Percentiles rank a stretch among this genome's conserved stretches.
phyloP scores from a whole-genome alignment of 2,113 vertebrate genomes.

The Orientallactaga bullata region DNA sequence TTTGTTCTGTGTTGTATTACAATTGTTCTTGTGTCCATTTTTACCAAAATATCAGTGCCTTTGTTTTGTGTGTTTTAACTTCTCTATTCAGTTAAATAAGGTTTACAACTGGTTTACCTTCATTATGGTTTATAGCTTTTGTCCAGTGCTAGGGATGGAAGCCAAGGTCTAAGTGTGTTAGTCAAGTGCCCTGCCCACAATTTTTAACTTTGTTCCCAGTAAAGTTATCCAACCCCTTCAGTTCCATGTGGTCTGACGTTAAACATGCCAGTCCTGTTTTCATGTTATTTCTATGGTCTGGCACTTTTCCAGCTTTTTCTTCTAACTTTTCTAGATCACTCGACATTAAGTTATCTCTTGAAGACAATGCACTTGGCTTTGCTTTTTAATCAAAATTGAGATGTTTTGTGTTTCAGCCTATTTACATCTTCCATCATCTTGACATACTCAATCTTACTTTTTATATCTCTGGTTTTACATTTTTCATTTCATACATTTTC shows the following conservation, averaged over 20 bases:
- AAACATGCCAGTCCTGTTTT: not conserved
- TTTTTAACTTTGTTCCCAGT: not conserved
- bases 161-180: not conserved
- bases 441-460: not conserved
- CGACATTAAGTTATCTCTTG: slow-evolving; percentile 16
- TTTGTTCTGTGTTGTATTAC: not conserved
- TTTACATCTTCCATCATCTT: slow-evolving; percentile 17
- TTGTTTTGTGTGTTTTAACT: not conserved
- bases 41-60: not conserved
- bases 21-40: not conserved
- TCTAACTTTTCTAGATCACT: slow-evolving; percentile 7
- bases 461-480: not conserved
- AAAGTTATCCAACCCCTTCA: not conserved
- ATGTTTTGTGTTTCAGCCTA: not conserved
- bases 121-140: not conserved
- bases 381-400: slow-evolving; percentile 17
- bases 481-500: slow-evolving; percentile 2
- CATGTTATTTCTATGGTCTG: not conserved
- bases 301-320: not conserved
- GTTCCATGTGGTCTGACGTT: not conserved
- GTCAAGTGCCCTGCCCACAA: too few relatives aligned
- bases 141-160: not conserved
- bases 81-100: not conserved
- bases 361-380: not conserved
- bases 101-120: not conserved